A percentile compares a stretch with the other conserved stretches of the same genome.
Evolutionary conservation across 2,888 invertebrate genomes (phyloP).

Genomic region (Rhyacophila evoluta): DNA sequence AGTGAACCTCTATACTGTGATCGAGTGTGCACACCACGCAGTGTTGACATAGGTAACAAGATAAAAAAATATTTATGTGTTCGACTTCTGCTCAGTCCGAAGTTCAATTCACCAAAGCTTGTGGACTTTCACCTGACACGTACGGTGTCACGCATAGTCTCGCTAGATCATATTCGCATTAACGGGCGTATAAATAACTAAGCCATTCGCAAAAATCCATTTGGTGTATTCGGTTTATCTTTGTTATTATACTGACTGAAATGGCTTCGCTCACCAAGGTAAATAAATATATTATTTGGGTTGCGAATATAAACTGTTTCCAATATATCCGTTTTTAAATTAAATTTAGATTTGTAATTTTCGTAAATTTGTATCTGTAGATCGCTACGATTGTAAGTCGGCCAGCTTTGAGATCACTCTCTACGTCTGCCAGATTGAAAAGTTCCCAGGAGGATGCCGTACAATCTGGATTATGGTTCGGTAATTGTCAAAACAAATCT

Average conservation of each 20-base stretch:
- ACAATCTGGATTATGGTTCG: constrained; percentile 41
- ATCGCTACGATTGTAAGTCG: constrained; percentile 31
- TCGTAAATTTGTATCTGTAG: constrained; percentile 30
- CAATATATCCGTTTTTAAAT: background rate
- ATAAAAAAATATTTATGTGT: no score
- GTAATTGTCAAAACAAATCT: constrained; percentile 31
- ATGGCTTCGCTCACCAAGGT: constrained; percentile 43
- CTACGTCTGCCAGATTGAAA: constrained; percentile 35
- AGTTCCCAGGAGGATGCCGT: constrained; percentile 17
- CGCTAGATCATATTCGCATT: background rate
- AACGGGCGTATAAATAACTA: background rate
- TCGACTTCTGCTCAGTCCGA: background rate
- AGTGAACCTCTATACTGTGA: no score
- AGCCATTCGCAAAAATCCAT: background rate
- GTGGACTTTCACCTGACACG: constrained; percentile 19
- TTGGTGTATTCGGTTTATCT: background rate
- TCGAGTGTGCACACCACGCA: no score
- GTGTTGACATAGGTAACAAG: no score
- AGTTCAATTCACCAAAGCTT: background rate
- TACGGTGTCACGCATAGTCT: background rate
- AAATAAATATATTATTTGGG: constrained; percentile 13
- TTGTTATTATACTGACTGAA: background rate
- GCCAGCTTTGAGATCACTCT: constrained; percentile 34
- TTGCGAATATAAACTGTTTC: no score
- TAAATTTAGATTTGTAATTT: no score